These are phyloP conservation scores for Anodontia alba DNA, from an alignment of 2,888 invertebrate species.

Conservation along the genomic window DNA sequence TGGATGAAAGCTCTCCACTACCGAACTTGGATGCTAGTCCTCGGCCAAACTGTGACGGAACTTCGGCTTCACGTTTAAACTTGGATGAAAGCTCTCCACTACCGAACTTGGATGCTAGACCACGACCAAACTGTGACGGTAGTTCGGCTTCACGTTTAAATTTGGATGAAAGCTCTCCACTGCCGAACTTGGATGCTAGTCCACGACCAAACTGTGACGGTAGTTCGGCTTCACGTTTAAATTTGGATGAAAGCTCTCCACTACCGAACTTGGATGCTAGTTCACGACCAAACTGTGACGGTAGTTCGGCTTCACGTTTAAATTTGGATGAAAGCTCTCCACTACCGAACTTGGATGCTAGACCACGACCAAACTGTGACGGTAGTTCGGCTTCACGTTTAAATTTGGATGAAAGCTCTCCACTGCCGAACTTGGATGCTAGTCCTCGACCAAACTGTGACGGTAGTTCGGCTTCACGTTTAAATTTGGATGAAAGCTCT, in stretches of 20 bases:
- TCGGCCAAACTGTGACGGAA: slow-evolving; percentile 4
- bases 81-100: slow-evolving; percentile 3
- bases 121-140: slow-evolving; percentile 6
- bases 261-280: slow-evolving; percentile 1
- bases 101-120: neutral
- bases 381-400: slow-evolving; percentile 8
- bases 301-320: neutral
- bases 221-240: neutral
- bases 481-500: slow-evolving; percentile 8
- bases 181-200: slow-evolving; percentile 6
- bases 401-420: slow-evolving; percentile 5
- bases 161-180: slow-evolving; percentile 1
- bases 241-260: slow-evolving; percentile 4
- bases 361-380: slow-evolving; percentile 5
- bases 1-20: neutral
- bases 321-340: slow-evolving; percentile 2
- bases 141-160: slow-evolving; percentile 7
- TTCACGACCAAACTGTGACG: slow-evolving; percentile 10
- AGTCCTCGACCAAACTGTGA: slow-evolving; percentile 11
- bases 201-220: slow-evolving; percentile 9
- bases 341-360: slow-evolving; percentile 6
- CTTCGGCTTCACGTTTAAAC: neutral
- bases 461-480: neutral
- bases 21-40: slow-evolving; percentile 3
- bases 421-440: slow-evolving; percentile 1